These are phyloP conservation scores for Phalacrocorax carbo DNA, from an alignment of 2,113 vertebrate species.

Conservation along the genomic window DNA sequence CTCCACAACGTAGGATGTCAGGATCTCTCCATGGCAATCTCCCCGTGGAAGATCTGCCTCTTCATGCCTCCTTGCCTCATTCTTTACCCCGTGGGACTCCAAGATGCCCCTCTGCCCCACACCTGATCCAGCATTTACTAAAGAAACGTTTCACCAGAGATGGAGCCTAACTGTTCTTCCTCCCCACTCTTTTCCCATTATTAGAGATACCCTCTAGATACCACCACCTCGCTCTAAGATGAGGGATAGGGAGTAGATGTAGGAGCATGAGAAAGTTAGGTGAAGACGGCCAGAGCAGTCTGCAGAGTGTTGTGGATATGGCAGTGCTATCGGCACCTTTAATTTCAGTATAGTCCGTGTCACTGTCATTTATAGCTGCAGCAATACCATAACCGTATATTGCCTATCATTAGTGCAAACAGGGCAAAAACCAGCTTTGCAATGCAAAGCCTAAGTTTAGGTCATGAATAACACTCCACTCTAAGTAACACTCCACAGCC, in stretches of 20 bases:
- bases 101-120: not conserved
- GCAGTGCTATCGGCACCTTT: not conserved
- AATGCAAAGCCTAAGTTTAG: not conserved
- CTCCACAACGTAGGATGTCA: not conserved
- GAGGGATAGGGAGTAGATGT: not conserved
- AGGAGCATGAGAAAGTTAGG: not conserved
- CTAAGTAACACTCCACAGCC: not conserved
- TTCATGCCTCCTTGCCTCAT: not conserved
- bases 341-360: not conserved
- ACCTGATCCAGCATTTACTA: not conserved
- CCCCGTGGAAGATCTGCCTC: not conserved
- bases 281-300: not conserved
- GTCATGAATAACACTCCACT: not conserved
- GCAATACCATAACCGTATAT: not conserved
- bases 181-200: not conserved
- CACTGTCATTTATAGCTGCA: not conserved
- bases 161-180: not conserved
- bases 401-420: not conserved
- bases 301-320: accelerated
- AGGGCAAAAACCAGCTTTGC: not conserved
- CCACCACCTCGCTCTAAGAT: not conserved
- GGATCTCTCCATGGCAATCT: not conserved
- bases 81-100: not conserved
- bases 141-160: not conserved
- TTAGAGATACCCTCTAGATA: not conserved